Conservation (phyloP, 2,888 invertebrate genomes). For the Zygogramma bicolorata region DNA sequence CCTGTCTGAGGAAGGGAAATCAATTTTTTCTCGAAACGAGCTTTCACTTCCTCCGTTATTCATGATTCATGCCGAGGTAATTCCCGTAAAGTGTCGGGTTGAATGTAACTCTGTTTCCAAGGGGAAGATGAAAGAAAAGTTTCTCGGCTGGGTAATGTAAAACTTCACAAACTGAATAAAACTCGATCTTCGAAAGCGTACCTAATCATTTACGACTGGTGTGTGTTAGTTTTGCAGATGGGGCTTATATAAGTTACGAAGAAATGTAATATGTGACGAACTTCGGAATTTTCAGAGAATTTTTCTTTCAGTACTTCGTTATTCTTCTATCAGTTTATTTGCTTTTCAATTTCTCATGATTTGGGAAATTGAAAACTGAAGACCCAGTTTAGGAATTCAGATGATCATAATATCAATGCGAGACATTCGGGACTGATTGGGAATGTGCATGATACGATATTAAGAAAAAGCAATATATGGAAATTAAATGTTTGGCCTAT, state of each 20-base stretch:
- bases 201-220: constrained; percentile 7
- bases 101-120: not conserved
- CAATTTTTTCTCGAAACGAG: not conserved
- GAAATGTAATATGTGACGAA: not conserved
- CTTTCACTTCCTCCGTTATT: not conserved
- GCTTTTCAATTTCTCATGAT: too few relatives aligned
- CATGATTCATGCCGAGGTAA: not conserved
- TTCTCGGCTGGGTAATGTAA: not conserved
- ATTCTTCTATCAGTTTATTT: not conserved
- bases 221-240: not conserved
- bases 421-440: too few relatives aligned
- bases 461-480: too few relatives aligned
- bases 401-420: too few relatives aligned
- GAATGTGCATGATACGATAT: too few relatives aligned
- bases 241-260: not conserved
- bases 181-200: not conserved
- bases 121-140: not conserved
- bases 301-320: not conserved
- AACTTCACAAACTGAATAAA: constrained; percentile 5
- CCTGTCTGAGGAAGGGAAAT: not conserved
- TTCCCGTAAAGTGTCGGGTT: not conserved
- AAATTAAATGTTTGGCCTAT: too few relatives aligned
- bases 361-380: too few relatives aligned
- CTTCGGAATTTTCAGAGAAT: not conserved
- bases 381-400: too few relatives aligned